phyloP scores from a whole-genome alignment of 2,113 vertebrate species.

The Bufo bufo region DNA sequence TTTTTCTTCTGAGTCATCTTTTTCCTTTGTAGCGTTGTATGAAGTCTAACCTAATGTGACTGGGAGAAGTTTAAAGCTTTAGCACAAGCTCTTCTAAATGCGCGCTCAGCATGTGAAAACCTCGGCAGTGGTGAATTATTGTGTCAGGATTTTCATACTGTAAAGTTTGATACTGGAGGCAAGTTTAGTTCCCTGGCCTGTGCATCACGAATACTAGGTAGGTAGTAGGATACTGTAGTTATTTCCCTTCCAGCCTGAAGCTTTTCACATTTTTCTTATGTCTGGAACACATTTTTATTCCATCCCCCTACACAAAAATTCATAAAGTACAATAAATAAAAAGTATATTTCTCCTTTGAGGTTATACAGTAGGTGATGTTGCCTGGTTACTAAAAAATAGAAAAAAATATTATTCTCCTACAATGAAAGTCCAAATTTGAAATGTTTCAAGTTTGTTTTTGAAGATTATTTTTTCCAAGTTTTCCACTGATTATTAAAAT shows the following conservation, averaged over 20 bases:
- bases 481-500: too few species aligned
- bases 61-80: neutral
- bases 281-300: neutral
- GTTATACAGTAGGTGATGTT: neutral
- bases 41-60: neutral
- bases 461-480: neutral
- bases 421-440: neutral
- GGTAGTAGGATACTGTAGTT: constrained; percentile 21
- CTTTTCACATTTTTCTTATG: constrained; percentile 2
- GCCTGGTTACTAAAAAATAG: neutral
- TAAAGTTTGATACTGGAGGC: constrained; percentile 12
- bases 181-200: neutral
- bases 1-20: neutral
- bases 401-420: constrained; percentile 1
- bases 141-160: neutral
- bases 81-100: neutral
- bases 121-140: neutral
- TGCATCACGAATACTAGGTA: neutral
- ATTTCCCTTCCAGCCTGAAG: constrained; percentile 13
- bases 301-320: neutral
- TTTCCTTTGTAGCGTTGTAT: neutral
- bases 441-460: neutral
- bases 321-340: neutral
- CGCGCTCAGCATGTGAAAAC: neutral
- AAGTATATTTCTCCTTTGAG: constrained; percentile 8